phyloP scores from a whole-genome alignment of 2,113 vertebrate genomes.

The Megaceryle maxima region DNA sequence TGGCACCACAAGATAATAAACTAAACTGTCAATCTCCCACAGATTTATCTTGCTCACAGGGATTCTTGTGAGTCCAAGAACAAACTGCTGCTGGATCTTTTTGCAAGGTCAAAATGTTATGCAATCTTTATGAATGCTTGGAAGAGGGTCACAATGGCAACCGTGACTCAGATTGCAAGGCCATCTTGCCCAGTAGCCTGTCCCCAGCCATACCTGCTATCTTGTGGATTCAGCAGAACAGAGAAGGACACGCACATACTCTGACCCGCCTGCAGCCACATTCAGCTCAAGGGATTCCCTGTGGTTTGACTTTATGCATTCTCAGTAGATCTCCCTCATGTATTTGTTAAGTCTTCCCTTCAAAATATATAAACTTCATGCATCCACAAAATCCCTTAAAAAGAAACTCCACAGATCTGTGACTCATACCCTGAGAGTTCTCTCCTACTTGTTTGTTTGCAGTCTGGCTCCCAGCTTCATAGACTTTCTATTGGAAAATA shows the following conservation, averaged over 20 bases:
- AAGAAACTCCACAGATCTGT: neutral
- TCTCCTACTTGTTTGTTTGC: neutral
- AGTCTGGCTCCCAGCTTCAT: neutral
- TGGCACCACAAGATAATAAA: neutral
- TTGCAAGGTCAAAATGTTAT: rapidly evolving
- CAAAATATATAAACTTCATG: neutral
- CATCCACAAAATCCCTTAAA: neutral
- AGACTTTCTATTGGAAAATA: neutral
- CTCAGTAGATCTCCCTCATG: neutral
- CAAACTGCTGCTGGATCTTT: neutral
- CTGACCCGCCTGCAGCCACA: neutral
- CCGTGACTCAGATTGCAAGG: neutral
- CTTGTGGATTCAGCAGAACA: neutral
- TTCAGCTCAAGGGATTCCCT: neutral
- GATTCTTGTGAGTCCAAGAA: neutral
- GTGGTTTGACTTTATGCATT: neutral
- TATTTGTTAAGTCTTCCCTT: neutral
- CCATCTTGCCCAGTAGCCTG: neutral
- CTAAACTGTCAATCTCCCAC: neutral
- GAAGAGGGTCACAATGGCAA: neutral
- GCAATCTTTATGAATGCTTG: neutral
- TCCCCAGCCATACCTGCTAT: neutral
- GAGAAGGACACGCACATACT: neutral
- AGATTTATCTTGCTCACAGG: neutral
- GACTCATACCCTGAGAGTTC: neutral